These are phyloP conservation scores for Pentamera pediparva DNA, from an alignment of 53 echinoderm and acorn worm genomes.

Conservation along the genomic window DNA sequence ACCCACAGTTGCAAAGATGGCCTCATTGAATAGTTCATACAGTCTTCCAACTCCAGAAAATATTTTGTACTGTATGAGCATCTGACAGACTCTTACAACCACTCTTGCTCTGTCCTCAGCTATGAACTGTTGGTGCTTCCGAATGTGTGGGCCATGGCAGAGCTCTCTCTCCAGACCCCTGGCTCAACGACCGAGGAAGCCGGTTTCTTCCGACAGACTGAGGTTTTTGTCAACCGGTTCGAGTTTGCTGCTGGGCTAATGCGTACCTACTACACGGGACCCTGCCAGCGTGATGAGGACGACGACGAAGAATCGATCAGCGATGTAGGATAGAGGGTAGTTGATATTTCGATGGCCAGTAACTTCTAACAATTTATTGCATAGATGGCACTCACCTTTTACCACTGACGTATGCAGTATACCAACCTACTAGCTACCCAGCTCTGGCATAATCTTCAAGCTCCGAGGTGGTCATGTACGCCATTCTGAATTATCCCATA, in stretches of 20 bases:
- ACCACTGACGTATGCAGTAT: too few relatives aligned
- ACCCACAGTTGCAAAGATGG: too few relatives aligned
- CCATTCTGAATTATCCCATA: too few relatives aligned
- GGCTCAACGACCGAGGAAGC: background rate
- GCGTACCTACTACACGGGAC: slow-evolving; percentile 59
- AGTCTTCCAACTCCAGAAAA: too few relatives aligned
- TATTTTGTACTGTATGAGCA: background rate
- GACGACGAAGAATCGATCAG: background rate
- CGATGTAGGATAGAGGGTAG: background rate
- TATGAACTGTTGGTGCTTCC: slow-evolving; percentile 75
- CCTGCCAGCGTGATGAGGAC: slow-evolving; percentile 28
- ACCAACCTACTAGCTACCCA: background rate
- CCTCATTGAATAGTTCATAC: background rate
- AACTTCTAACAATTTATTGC: too few relatives aligned
- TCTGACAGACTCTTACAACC: background rate
- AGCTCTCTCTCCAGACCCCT: slow-evolving; percentile 34
- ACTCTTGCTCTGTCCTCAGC: slow-evolving; percentile 23
- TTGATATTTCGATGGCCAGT: background rate
- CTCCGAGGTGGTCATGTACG: too few relatives aligned
- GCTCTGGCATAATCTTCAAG: background rate
- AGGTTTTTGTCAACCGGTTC: slow-evolving; percentile 56
- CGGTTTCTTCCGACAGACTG: slow-evolving; percentile 19
- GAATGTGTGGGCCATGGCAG: slow-evolving; percentile 67
- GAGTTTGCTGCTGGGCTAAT: slow-evolving; percentile 78
- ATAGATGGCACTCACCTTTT: too few relatives aligned